Percentiles rank a stretch among this genome's conserved stretches.
These are phyloP conservation scores for Chondrosia reniformis DNA, from an alignment of 37 sponge, comb jelly and placozoan species.

Conservation along the genomic window DNA sequence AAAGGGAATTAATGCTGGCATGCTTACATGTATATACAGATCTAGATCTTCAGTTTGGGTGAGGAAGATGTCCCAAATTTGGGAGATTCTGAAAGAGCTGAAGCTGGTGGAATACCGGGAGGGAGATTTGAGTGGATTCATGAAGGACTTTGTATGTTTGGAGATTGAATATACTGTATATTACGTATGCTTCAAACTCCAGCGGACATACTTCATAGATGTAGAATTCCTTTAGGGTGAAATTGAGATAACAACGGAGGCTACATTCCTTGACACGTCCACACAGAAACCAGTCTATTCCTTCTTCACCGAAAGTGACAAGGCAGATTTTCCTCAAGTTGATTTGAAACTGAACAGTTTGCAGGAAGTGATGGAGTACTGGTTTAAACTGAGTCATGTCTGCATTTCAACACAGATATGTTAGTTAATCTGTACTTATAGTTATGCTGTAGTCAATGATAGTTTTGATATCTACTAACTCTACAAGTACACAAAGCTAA, in stretches of 20 bases:
- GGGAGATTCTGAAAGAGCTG: too few relatives aligned
- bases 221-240: not conserved
- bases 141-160: not conserved
- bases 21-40: too few relatives aligned
- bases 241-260: not conserved
- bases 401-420: conserved; percentile 52
- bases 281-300: conserved; percentile 18
- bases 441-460: not conserved
- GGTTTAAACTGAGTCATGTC: conserved; percentile 49
- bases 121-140: not conserved
- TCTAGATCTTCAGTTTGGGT: too few relatives aligned
- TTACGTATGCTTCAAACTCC: not conserved
- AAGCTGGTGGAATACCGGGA: too few relatives aligned
- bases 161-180: not conserved
- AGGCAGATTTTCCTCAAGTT: conserved; percentile 19
- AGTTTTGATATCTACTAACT: too few relatives aligned
- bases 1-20: too few relatives aligned
- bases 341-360: conserved; percentile 1
- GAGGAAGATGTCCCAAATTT: too few relatives aligned
- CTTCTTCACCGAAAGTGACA: conserved; percentile 55
- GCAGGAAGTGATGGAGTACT: conserved; percentile 38
- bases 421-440: not conserved
- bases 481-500: too few relatives aligned
- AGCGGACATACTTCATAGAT: not conserved
- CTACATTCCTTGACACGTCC: conserved; percentile 57